These are phyloP conservation scores for Girardia tigrina DNA, from an alignment of 2,888 invertebrate genomes.

Conservation along the genomic window DNA sequence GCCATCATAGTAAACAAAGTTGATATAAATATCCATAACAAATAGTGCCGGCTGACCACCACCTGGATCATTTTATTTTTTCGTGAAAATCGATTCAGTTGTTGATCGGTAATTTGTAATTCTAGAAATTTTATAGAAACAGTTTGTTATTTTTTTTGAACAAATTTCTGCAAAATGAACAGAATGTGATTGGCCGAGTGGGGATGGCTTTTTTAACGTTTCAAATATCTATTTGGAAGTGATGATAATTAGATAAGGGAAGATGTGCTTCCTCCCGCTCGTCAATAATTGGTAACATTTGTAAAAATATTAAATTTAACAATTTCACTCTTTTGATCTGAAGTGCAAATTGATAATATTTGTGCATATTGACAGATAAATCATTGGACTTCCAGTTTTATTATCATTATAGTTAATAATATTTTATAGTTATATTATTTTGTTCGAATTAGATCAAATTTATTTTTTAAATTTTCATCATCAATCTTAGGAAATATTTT, in stretches of 20 bases:
- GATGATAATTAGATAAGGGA: constrained; percentile 8
- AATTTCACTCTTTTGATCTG: no score
- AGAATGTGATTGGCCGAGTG: neutral
- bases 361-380: no score
- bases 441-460: no score
- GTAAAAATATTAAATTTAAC: no score
- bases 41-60: constrained; percentile 12
- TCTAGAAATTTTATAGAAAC: neutral
- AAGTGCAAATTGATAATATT: no score
- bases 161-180: neutral
- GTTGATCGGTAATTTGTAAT: neutral
- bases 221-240: neutral
- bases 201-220: neutral
- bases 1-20: constrained; percentile 15
- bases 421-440: no score
- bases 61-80: constrained; percentile 9
- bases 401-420: no score
- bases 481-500: no score
- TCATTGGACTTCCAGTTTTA: no score
- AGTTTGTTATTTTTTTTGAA: neutral
- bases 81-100: neutral
- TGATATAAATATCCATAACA: neutral
- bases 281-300: neutral
- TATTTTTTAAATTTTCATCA: no score
- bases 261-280: constrained; percentile 6